Evolutionary conservation across 2,113 vertebrate genomes (phyloP).

Genomic region (Holacanthus passer): DNA sequence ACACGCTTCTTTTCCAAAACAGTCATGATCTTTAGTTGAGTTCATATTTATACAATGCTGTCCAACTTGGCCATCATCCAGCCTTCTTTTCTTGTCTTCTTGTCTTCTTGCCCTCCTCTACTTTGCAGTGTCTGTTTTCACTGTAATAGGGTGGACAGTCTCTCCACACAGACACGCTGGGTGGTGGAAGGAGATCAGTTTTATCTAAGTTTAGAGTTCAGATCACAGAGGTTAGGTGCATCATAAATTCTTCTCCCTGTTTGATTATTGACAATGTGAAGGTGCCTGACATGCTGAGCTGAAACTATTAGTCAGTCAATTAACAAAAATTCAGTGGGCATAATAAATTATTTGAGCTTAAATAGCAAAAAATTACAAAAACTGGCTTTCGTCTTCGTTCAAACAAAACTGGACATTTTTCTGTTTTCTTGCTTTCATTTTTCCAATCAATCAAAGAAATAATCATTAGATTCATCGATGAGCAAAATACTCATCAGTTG

Average conservation of each 20-base stretch:
- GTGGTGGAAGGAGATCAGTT: neutral
- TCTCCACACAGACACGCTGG: no score
- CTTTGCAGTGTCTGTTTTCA: neutral
- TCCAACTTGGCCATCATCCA: neutral
- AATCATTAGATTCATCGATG: neutral
- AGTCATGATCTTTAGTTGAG: neutral
- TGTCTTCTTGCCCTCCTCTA: neutral
- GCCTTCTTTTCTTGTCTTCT: neutral
- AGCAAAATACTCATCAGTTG: neutral
- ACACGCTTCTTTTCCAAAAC: neutral
- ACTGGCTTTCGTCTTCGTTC: no score
- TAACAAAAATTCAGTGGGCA: neutral
- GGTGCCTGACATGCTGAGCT: neutral
- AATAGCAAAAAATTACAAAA: no score
- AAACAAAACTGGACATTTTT: neutral
- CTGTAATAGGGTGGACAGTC: neutral
- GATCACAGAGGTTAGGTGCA: neutral
- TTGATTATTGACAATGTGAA: neutral
- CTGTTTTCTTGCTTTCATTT: neutral
- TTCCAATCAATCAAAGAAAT: neutral
- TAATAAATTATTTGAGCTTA: no score
- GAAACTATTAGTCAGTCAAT: neutral
- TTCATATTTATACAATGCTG: neutral
- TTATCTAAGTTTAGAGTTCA: neutral
- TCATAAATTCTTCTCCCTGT: neutral